Base-by-base conservation (phyloP, 2,113 vertebrate genomes). In the Ophiodon elongatus region DNA sequence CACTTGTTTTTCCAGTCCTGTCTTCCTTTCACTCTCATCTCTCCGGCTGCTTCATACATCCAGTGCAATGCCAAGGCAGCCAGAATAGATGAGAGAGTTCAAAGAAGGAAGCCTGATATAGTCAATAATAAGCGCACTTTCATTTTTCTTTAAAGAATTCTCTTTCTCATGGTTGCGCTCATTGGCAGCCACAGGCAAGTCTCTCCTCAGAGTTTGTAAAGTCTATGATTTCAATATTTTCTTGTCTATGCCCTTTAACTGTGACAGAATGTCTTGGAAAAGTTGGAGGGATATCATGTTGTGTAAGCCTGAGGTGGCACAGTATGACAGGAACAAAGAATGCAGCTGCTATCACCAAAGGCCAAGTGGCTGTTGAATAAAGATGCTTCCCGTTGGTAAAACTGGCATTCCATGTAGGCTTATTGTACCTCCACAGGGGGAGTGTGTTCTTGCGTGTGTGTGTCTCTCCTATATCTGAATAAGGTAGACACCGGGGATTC, bases 351-450 rank as follows among this genome's bases (percentile, higher is more conserved):
- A 79, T 91, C 90, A 85, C 86, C 82, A 86, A 80, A 88, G 89
- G 88, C 85, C 80, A 85, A 88, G 85, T 86, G 83, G 73, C 86
- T 91, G 80, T 84, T 90, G 89, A 91, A 88, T 85, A 88, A 90
- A 89, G 87, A 87, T 88, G 84, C 66, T 83, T 86, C 73, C 86
- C 54, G 17, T 82, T 73, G 75, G 79, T 79, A 47, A 59, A 85
- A 74, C 84, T 84, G 80, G 76, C 88, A 68, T 89, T 74, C 80
- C 73, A 57, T 83, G 85, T 81, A 68, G 79, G 65, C 81, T 84
- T 82, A 85, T 87, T 92, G 90, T 90, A 82, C 82, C 56, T 89
- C 80, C 80, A 79, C 52, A 72, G 89, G 85, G 67, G 23, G 76
- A 62, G 29, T 65, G 75, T 60, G 73, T 65, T 67, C 15, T 14